Evolutionary conservation across 1,140 invertebrate genomes (phyloP).

Genomic region (Antheraea mylitta): DNA sequence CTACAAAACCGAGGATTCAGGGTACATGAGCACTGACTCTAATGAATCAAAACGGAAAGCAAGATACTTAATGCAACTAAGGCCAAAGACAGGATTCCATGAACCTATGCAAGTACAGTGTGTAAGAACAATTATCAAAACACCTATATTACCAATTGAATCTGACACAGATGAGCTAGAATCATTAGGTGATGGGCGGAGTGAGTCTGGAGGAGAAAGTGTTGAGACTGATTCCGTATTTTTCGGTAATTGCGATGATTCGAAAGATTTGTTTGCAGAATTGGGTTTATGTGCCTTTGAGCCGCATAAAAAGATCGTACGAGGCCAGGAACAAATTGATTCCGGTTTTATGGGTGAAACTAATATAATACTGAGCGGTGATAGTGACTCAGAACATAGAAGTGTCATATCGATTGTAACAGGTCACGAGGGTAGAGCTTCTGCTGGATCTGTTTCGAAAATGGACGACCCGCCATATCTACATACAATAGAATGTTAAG

Average conservation of each 20-base stretch:
- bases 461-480: conserved; percentile 60
- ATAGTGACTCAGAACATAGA: conserved; percentile 70
- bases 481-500: conserved; percentile 63
- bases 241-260: conserved; percentile 82
- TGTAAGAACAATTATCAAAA: conserved; percentile 31
- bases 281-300: conserved; percentile 49
- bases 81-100: conserved; percentile 50
- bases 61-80: conserved; percentile 68
- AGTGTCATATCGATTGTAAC: conserved; percentile 72
- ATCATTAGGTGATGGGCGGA: conserved; percentile 83
- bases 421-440: conserved; percentile 55
- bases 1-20: conserved; percentile 81
- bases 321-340: conserved; percentile 59
- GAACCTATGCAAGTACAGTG: conserved; percentile 34
- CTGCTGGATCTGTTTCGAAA: conserved; percentile 50
- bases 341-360: conserved; percentile 68
- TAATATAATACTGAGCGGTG: conserved; percentile 67
- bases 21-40: conserved; percentile 85
- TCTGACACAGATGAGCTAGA: conserved; percentile 74
- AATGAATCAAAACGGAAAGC: conserved; percentile 77
- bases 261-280: conserved; percentile 59
- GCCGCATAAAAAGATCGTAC: conserved; percentile 30
- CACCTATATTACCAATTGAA: conserved; percentile 49
- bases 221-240: conserved; percentile 92
- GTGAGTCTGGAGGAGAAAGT: conserved; percentile 91